phyloP scores from a whole-genome alignment of 2,888 invertebrate species.

The Physocephala rufipes region DNA sequence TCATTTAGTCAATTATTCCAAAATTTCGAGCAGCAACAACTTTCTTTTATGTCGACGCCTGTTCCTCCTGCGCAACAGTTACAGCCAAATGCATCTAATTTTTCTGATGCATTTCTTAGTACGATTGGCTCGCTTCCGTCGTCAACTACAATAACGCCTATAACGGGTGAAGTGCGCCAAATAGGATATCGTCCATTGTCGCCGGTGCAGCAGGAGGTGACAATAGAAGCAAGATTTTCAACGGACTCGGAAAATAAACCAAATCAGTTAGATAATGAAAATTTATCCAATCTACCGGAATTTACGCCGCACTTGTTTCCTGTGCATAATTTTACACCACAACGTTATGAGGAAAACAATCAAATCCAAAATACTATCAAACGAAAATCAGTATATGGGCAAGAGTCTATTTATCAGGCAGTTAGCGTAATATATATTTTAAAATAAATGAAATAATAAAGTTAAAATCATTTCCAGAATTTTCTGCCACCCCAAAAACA shows the following conservation, averaged over 20 bases:
- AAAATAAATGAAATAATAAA: not conserved
- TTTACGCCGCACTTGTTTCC: conserved; percentile 1
- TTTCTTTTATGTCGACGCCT: conserved; percentile 24
- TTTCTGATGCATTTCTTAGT: conserved; percentile 28
- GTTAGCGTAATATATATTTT: not conserved
- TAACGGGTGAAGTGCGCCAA: conserved; percentile 19
- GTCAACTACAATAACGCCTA: conserved; percentile 30
- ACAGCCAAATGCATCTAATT: not conserved
- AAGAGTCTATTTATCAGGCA: not conserved
- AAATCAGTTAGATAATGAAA: conserved; percentile 15
- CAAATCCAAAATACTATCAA: conserved; percentile 18
- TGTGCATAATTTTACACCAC: not conserved
- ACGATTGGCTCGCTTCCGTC: conserved; percentile 32
- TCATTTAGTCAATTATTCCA: conserved; percentile 33
- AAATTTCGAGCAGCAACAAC: conserved; percentile 32
- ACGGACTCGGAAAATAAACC: not conserved
- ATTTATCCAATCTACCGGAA: conserved; percentile 5
- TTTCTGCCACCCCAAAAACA: conserved; percentile 3
- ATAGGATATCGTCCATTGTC: conserved; percentile 16
- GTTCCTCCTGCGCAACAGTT: not conserved
- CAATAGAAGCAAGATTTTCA: conserved; percentile 23
- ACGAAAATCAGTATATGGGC: not conserved
- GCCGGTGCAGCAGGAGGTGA: conserved; percentile 24
- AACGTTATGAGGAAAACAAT: conserved; percentile 18
- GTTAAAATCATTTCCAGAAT: not conserved